These are phyloP conservation scores for Trematocara marginatum DNA, from an alignment of 2,113 vertebrate genomes.

Conservation along the genomic window DNA sequence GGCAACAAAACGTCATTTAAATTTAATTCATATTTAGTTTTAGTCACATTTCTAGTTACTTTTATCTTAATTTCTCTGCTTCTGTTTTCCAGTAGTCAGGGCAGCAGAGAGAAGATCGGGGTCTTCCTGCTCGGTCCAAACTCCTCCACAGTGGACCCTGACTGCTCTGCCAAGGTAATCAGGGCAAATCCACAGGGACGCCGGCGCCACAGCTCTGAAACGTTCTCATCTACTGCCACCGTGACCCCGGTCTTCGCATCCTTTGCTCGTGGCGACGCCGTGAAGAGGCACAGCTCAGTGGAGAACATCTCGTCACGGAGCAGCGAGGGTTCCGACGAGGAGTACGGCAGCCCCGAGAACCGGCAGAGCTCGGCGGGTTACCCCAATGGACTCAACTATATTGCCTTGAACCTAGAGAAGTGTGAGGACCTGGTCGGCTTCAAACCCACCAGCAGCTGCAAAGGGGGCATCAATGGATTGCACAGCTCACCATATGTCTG, in stretches of 20 bases:
- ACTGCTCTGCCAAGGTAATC: constrained; percentile 91
- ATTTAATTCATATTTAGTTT: not conserved
- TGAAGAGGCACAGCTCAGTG: constrained; percentile 90
- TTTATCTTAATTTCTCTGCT: not conserved
- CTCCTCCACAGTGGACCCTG: constrained; percentile 78
- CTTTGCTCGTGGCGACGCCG: constrained; percentile 82
- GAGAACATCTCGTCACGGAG: constrained; percentile 92
- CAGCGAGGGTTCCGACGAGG: constrained; percentile 79
- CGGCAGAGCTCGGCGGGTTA: constrained; percentile 81
- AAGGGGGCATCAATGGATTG: constrained; percentile 77
- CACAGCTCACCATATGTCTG: constrained; percentile 82
- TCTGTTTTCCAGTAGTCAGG: constrained; percentile 66
- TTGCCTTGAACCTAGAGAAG: constrained; percentile 83
- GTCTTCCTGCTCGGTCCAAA: constrained; percentile 71
- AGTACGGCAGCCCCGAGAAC: constrained; percentile 80
- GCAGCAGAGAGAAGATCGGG: constrained; percentile 74
- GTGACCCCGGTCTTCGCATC: constrained; percentile 94
- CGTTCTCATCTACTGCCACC: constrained; percentile 93
- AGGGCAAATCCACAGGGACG: constrained; percentile 90
- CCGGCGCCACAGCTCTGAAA: constrained; percentile 95
- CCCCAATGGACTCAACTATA: constrained; percentile 92
- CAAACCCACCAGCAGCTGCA: constrained; percentile 77
- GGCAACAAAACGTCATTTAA: not conserved
- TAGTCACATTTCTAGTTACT: not conserved
- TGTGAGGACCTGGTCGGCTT: constrained; percentile 69